Conservation (phyloP, 2,888 invertebrate species). For the Torymus auratus region DNA sequence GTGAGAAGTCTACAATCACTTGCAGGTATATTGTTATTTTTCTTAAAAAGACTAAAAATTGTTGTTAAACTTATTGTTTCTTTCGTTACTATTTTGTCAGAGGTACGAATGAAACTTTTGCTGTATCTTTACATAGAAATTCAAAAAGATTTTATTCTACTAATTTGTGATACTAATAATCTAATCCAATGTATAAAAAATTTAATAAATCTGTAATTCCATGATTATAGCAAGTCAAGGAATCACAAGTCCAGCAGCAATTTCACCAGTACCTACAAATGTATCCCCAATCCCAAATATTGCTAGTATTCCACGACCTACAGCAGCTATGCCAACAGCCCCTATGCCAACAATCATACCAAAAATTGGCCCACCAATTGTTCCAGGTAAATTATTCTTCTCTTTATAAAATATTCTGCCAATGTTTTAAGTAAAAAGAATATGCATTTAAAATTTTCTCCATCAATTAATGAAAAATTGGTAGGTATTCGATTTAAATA, state of each 20-base stretch:
- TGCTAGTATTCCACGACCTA: constrained; percentile 51
- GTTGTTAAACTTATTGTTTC: neutral
- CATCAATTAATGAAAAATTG: too few species aligned
- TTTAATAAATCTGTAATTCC: neutral
- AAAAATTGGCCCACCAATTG: constrained; percentile 61
- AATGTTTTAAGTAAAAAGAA: too few species aligned
- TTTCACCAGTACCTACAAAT: constrained; percentile 34
- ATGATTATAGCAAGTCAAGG: constrained; percentile 29
- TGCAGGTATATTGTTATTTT: constrained; percentile 71
- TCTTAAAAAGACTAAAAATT: too few species aligned
- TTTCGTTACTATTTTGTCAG: constrained; percentile 2
- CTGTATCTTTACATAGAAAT: neutral
- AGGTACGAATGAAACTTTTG: constrained; percentile 32
- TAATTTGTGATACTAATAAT: too few species aligned
- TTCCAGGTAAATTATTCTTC: constrained; percentile 56
- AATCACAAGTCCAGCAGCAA: constrained; percentile 40
- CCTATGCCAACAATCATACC: constrained; percentile 64
- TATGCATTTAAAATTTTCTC: too few species aligned
- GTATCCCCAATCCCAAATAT: constrained; percentile 46
- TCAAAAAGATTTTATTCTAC: neutral
- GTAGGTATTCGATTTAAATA: too few species aligned
- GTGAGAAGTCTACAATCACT: constrained; percentile 81
- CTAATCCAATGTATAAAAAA: neutral
- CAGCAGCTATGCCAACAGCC: constrained; percentile 24
- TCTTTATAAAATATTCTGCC: too few species aligned